phyloP scores from a whole-genome alignment of 2,797 vertebrate species.

The Acrossocheilus fasciatus region DNA sequence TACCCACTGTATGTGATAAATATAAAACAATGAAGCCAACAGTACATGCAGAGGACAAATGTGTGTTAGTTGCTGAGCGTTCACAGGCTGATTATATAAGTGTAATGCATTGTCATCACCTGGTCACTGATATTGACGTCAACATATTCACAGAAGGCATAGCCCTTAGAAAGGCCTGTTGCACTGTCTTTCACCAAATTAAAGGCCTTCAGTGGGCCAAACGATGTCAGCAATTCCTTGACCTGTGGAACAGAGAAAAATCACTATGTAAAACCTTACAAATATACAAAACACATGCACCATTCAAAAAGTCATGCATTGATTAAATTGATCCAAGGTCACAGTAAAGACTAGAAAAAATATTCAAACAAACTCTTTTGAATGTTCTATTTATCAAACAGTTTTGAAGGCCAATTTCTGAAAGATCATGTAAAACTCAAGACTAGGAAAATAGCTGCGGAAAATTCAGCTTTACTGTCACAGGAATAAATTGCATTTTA shows the following conservation, averaged over 20 bases:
- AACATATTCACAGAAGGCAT: slow-evolving; percentile 96
- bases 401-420: neutral
- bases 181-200: slow-evolving; percentile 96
- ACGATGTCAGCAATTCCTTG: slow-evolving; percentile 92
- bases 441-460: neutral
- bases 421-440: neutral
- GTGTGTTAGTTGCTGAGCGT: neutral
- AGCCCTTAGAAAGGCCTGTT: slow-evolving; percentile 93
- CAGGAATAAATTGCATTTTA: neutral
- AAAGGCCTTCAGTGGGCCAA: slow-evolving; percentile 93
- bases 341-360: neutral
- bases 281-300: neutral
- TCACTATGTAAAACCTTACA: neutral
- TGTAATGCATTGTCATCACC: slow-evolving; percentile 70
- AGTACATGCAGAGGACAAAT: neutral
- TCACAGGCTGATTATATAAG: neutral
- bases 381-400: neutral
- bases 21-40: neutral
- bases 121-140: slow-evolving; percentile 95
- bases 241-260: slow-evolving; percentile 74
- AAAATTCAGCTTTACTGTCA: neutral
- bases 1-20: neutral
- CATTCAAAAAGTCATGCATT: neutral
- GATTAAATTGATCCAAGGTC: neutral
- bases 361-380: neutral